phyloP scores from a whole-genome alignment of 2,113 vertebrate species.

The Rhabdornis inornatus region DNA sequence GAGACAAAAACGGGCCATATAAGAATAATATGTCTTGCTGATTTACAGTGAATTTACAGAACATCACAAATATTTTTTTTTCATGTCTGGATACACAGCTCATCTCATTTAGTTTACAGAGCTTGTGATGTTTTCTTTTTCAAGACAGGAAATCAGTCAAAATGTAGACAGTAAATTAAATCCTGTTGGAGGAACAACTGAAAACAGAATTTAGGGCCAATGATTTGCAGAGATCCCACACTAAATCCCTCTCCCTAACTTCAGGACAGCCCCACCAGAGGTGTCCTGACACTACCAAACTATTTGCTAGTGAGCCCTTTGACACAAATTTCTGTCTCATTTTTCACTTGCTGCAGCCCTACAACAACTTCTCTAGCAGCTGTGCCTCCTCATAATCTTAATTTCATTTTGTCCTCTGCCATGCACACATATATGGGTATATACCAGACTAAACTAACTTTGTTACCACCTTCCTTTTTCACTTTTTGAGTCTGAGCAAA shows the following conservation, averaged over 20 bases:
- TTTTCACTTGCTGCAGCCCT: background rate
- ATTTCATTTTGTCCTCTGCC: background rate
- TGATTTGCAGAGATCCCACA: background rate
- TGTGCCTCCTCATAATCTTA: rapidly evolving
- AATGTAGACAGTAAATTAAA: background rate
- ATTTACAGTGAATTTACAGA: background rate
- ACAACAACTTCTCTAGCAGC: background rate
- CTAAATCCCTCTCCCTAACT: background rate
- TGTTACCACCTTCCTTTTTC: background rate
- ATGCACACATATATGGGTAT: background rate
- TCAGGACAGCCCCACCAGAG: background rate
- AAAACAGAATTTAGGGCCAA: background rate
- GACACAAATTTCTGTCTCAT: background rate
- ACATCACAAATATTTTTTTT: background rate
- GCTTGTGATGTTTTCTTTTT: background rate
- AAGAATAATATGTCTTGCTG: background rate
- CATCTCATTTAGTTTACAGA: background rate
- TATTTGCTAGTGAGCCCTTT: background rate
- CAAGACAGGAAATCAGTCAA: background rate
- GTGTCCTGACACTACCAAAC: background rate
- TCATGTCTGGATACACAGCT: background rate
- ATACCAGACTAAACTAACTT: background rate
- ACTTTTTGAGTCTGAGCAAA: background rate
- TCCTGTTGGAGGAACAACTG: background rate
- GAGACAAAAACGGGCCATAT: background rate